A percentile compares a stretch with the other conserved stretches of the same genome.
Conservation (phyloP, 2,797 vertebrate genomes). For the Phoxinus dragarum region DNA sequence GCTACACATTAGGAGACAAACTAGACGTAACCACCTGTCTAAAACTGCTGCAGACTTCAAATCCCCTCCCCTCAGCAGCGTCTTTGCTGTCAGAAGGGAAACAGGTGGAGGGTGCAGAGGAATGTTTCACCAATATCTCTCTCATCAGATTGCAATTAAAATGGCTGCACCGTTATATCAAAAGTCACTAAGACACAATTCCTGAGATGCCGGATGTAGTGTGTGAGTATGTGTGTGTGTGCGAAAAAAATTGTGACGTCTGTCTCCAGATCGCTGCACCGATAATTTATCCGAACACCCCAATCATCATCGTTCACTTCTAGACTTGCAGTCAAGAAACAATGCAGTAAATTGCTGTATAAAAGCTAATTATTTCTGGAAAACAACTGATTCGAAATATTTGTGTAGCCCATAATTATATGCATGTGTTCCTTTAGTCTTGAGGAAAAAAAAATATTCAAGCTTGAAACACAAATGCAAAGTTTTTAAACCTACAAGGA, state of each 20-base stretch:
- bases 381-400: constrained; percentile 3
- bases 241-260: neutral
- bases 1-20: constrained; percentile 37
- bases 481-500: neutral
- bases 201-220: constrained; percentile 62
- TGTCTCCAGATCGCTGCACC: neutral
- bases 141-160: constrained; percentile 71
- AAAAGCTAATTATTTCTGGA: constrained; percentile 19
- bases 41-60: constrained; percentile 21
- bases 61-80: constrained; percentile 52
- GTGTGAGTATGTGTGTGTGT: neutral
- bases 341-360: neutral
- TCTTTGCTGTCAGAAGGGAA: constrained; percentile 60
- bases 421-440: neutral
- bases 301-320: neutral
- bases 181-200: constrained; percentile 72
- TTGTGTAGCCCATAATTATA: constrained; percentile 13
- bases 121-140: constrained; percentile 59
- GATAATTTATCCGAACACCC: neutral
- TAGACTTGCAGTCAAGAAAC: neutral
- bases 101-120: constrained; percentile 65
- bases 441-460: neutral
- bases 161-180: constrained; percentile 64
- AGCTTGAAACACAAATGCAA: neutral
- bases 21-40: constrained; percentile 45